Evolutionary conservation across 2,888 invertebrate genomes (phyloP).

Genomic region (Drosophila differens): DNA sequence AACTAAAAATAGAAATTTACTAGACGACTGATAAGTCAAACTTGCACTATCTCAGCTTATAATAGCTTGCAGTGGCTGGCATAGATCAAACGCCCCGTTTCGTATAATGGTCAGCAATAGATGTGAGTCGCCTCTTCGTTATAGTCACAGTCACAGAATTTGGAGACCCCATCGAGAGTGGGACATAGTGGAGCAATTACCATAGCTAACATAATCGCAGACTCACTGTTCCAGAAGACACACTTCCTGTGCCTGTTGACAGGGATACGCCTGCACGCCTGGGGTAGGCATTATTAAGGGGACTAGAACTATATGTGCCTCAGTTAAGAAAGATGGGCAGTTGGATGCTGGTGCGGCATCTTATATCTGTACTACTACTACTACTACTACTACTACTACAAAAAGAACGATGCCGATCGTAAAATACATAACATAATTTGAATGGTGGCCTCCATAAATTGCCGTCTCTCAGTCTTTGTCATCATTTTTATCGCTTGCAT

Average conservation of each 20-base stretch:
- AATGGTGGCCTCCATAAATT: conserved; percentile 60
- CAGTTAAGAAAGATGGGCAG: conserved; percentile 94
- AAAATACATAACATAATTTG: conserved; percentile 46
- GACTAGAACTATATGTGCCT: conserved; percentile 92
- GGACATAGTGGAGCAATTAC: background rate
- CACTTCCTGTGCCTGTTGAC: conserved; percentile 95
- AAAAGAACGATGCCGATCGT: conserved; percentile 89
- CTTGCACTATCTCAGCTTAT: conserved; percentile 18
- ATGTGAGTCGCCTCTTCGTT: conserved; percentile 18
- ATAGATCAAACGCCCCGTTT: background rate
- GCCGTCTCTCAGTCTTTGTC: conserved; percentile 40
- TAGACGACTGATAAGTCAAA: background rate
- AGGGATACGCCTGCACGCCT: conserved; percentile 88
- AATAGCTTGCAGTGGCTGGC: background rate
- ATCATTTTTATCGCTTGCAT: conserved; percentile 59
- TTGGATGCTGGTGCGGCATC: conserved; percentile 97
- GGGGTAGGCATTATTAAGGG: conserved; percentile 97
- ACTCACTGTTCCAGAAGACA: conserved; percentile 85
- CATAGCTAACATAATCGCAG: background rate
- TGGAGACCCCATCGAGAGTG: background rate
- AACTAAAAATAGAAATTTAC: conserved; percentile 1
- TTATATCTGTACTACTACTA: conserved; percentile 93
- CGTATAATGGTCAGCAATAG: conserved; percentile 24
- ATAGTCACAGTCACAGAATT: background rate
- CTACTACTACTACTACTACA: conserved; percentile 87